phyloP scores from a whole-genome alignment of 2,113 vertebrate genomes.

The Danio rerio region DNA sequence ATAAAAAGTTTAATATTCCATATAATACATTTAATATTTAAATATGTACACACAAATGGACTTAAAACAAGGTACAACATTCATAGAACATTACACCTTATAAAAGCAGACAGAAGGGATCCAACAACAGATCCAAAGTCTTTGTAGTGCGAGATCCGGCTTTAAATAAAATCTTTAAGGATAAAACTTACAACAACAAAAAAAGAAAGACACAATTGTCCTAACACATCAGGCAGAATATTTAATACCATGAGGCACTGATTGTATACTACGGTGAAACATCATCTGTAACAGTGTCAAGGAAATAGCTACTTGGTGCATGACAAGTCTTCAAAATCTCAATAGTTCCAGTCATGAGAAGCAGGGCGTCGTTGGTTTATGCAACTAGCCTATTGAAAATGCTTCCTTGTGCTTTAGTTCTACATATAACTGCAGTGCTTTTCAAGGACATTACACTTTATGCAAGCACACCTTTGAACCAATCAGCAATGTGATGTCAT shows the following conservation, averaged over 20 bases:
- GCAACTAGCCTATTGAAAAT: slow-evolving; percentile 2
- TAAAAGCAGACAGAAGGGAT: slow-evolving; percentile 61
- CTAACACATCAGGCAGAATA: neutral
- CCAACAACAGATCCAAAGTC: slow-evolving; percentile 49
- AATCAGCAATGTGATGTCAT: slow-evolving; percentile 23
- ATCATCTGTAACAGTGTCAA: slow-evolving; percentile 8
- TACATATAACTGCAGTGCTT: neutral
- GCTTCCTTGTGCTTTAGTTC: neutral
- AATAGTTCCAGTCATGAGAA: neutral
- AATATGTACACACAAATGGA: slow-evolving; percentile 66
- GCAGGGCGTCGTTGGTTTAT: neutral
- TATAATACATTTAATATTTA: slow-evolving; percentile 73
- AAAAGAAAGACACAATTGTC: neutral
- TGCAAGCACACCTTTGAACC: neutral
- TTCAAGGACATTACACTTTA: slow-evolving; percentile 2
- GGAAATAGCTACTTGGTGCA: neutral
- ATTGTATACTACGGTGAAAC: neutral
- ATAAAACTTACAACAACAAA: slow-evolving; percentile 41
- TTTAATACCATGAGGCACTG: neutral
- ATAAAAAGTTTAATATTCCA: slow-evolving; percentile 75
- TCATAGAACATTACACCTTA: slow-evolving; percentile 59
- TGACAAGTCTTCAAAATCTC: neutral
- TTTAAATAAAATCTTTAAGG: slow-evolving; percentile 53
- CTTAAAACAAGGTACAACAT: slow-evolving; percentile 63
- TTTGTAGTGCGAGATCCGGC: slow-evolving; percentile 61